Percentiles rank a stretch among this genome's conserved stretches.
Evolutionary conservation across 2,113 vertebrate species (phyloP).

Genomic region (Oceanites oceanicus): DNA sequence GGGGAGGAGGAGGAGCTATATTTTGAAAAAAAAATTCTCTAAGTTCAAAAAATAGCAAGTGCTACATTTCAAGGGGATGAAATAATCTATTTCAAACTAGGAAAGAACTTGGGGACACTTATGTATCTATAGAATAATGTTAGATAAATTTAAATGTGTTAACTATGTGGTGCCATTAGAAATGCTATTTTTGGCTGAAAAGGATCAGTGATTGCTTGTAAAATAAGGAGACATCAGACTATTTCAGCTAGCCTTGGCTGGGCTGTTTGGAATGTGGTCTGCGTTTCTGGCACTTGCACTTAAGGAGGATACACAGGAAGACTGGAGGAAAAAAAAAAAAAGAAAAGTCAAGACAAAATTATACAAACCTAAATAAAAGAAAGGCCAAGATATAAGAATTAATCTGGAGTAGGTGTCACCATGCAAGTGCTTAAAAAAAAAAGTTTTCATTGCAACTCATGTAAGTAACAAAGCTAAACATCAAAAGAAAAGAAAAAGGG

Average conservation of each 20-base stretch:
- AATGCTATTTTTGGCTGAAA: conserved; percentile 1
- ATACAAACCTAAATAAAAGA: not conserved
- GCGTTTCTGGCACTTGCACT: not conserved
- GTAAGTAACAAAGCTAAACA: not conserved
- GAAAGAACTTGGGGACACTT: not conserved
- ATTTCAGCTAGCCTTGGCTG: not conserved
- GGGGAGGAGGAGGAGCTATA: not conserved
- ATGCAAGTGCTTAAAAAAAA: not conserved
- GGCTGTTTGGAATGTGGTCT: not conserved
- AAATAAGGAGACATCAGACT: not conserved
- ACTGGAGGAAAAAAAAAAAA: not conserved
- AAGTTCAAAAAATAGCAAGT: not conserved
- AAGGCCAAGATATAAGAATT: not conserved
- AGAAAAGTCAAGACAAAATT: not conserved
- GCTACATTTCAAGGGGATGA: not conserved
- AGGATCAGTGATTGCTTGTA: not conserved
- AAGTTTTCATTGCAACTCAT: not conserved
- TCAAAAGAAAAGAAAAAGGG: not conserved
- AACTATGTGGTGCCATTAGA: not conserved
- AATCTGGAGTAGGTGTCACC: not conserved
- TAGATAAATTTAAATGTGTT: conserved; percentile 12
- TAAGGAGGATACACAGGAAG: not conserved
- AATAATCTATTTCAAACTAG: not conserved
- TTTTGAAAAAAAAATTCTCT: not conserved
- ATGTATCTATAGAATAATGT: not conserved